phyloP scores from a whole-genome alignment of 2,113 vertebrate genomes.

The Phaethornis superciliosus region DNA sequence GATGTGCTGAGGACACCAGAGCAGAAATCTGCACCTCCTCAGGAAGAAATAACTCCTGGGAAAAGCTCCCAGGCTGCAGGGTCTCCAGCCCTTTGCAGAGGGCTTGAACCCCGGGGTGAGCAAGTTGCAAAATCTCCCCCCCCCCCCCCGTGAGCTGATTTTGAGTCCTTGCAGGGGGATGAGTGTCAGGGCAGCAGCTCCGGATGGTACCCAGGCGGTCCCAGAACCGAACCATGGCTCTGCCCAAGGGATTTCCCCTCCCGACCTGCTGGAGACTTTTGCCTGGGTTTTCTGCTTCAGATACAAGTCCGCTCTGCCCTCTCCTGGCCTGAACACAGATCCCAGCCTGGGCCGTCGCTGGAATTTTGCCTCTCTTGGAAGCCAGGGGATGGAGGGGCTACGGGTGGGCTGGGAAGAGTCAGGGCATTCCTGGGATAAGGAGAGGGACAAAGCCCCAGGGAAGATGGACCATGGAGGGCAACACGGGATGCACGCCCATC shows the following conservation, averaged over 20 bases:
- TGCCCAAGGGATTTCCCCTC: neutral
- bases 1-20: neutral
- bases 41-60: accelerated
- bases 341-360: neutral
- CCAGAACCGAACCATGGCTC: neutral
- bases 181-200: accelerated
- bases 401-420: neutral
- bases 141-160: accelerated
- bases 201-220: accelerated
- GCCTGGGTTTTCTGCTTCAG: neutral
- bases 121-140: neutral
- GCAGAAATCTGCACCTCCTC: neutral
- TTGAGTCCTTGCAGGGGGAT: neutral
- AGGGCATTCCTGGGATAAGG: accelerated
- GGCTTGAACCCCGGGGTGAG: neutral
- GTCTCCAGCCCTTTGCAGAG: neutral
- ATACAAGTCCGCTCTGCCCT: conserved; percentile 38
- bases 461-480: neutral
- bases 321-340: conserved; percentile 13
- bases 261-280: neutral
- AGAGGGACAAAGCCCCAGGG: neutral
- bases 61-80: accelerated
- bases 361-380: accelerated
- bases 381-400: accelerated
- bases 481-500: neutral